These are phyloP conservation scores for Anthopleura sola DNA, from an alignment of 64 coral and sea anemone species.

Conservation along the genomic window DNA sequence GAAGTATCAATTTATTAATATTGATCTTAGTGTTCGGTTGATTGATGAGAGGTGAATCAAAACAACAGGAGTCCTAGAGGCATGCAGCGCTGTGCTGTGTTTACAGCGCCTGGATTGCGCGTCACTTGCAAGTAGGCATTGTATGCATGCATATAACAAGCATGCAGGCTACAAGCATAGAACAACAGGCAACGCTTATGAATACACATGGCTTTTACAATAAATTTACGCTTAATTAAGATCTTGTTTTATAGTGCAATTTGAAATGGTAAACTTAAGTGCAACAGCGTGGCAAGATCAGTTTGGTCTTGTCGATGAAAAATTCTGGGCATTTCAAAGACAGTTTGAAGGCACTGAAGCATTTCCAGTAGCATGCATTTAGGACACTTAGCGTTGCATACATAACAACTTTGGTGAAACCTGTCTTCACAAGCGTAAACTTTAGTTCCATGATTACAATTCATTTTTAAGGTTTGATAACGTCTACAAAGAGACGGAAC, in stretches of 20 bases:
- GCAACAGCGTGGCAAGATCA: neutral
- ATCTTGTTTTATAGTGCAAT: neutral
- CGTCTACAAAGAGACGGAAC: too few relatives aligned
- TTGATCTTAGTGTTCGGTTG: neutral
- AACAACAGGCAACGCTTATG: constrained; percentile 18
- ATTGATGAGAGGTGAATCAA: constrained; percentile 3
- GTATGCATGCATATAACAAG: neutral
- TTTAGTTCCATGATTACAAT: too few relatives aligned
- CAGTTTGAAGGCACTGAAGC: too few relatives aligned
- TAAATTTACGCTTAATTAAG: neutral
- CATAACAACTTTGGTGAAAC: too few relatives aligned
- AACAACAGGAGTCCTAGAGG: neutral
- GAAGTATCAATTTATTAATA: constrained; percentile 3
- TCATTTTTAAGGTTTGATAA: too few relatives aligned
- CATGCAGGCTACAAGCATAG: neutral
- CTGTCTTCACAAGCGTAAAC: too few relatives aligned
- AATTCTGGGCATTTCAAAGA: too few relatives aligned
- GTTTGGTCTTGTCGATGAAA: too few relatives aligned
- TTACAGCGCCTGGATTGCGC: constrained; percentile 6
- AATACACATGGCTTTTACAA: constrained; percentile 6
- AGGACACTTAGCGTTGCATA: too few relatives aligned
- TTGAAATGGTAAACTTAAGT: neutral
- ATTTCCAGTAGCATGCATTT: too few relatives aligned
- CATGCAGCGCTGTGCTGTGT: constrained; percentile 13
- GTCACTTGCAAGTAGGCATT: constrained; percentile 23